Evolutionary conservation across 2,888 invertebrate species (phyloP).

Genomic region (Epinotia demarniana): DNA sequence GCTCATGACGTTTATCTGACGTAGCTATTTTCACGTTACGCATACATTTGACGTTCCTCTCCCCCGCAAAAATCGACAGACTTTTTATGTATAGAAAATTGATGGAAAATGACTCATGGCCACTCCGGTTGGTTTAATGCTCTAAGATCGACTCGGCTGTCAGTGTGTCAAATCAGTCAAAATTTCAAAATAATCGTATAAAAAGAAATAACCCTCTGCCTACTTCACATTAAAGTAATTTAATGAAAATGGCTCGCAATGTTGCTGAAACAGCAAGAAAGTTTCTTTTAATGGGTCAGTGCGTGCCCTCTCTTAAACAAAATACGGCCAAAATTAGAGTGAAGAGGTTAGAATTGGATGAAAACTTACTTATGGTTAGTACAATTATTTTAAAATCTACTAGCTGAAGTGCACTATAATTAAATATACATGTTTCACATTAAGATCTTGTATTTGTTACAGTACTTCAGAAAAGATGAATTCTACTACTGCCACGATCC

Average conservation of each 20-base stretch:
- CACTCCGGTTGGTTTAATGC: no score
- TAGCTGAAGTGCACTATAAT: not conserved
- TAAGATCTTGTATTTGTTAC: constrained; percentile 57
- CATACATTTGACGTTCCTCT: no score
- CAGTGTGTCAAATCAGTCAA: not conserved
- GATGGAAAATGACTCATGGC: no score
- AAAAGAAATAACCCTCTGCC: not conserved
- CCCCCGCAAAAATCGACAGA: no score
- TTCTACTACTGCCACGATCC: constrained; percentile 92
- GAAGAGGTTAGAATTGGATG: constrained; percentile 89
- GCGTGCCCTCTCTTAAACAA: constrained; percentile 90
- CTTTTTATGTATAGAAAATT: no score
- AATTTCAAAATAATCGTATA: not conserved
- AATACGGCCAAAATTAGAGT: constrained; percentile 92
- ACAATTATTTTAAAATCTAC: not conserved
- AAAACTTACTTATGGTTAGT: constrained; percentile 90
- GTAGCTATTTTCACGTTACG: no score
- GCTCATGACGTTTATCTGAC: no score
- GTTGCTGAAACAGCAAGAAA: constrained; percentile 77
- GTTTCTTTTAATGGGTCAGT: constrained; percentile 89
- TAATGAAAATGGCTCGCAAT: constrained; percentile 68
- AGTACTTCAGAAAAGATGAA: constrained; percentile 92
- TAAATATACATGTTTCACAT: not conserved
- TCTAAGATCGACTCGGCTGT: no score
- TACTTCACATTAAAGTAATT: not conserved